Evolutionary conservation across 2,888 invertebrate genomes (phyloP).

Genomic region (Drosophila trichaetosa): DNA sequence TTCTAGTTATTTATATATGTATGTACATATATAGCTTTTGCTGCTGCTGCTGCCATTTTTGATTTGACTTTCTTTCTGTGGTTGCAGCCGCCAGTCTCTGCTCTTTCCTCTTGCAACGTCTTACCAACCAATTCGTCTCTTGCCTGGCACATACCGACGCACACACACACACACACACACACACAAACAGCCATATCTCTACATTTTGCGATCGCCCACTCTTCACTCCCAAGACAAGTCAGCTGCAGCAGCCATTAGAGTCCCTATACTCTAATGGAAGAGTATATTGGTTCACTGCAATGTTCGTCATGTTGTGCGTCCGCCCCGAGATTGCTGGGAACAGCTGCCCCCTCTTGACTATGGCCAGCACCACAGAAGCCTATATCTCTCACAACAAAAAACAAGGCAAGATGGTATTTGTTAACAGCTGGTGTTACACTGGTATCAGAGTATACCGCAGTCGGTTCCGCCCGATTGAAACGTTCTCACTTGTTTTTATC

Average conservation of each 20-base stretch:
- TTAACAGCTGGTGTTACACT: background rate
- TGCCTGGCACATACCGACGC: background rate
- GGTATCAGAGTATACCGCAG: background rate
- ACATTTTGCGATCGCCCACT: constrained; percentile 6
- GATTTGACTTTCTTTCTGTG: constrained; percentile 55
- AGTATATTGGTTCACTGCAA: background rate
- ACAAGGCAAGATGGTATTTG: background rate
- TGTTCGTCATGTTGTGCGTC: background rate
- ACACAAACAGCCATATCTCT: constrained; percentile 23
- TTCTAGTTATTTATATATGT: constrained; percentile 11
- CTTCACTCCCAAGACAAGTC: constrained; percentile 12
- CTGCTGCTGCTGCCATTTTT: constrained; percentile 62
- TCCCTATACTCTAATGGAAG: background rate
- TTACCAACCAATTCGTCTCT: background rate
- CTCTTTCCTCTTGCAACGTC: background rate
- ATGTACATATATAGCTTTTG: constrained; percentile 19
- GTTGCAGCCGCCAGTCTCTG: constrained; percentile 21
- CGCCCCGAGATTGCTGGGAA: background rate
- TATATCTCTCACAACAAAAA: background rate
- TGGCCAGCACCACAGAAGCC: background rate
- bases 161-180: constrained; percentile 2
- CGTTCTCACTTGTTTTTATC: background rate
- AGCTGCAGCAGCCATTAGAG: constrained; percentile 35
- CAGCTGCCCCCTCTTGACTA: background rate
- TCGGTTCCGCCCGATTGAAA: background rate